Conservation (phyloP, 53 echinoderm and acorn worm genomes). For the Hippasteria phrygiana region DNA sequence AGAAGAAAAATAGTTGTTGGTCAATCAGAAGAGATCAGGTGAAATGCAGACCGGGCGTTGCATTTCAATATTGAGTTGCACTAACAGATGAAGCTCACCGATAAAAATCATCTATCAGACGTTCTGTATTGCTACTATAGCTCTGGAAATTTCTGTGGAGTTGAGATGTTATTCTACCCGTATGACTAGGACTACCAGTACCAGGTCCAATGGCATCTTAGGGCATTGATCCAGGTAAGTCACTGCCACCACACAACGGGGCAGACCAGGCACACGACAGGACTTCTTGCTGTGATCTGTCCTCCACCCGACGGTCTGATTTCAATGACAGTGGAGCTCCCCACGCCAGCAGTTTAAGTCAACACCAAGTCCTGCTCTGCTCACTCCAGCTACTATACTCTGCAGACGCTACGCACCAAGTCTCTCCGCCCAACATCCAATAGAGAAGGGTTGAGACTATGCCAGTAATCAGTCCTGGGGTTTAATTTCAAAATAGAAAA, state of each 20-base stretch:
- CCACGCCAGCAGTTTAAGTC: background rate
- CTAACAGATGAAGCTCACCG: background rate
- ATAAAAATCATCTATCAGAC: background rate
- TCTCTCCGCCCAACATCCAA: background rate
- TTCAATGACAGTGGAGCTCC: background rate
- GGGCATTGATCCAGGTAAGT: background rate
- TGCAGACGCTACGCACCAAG: background rate
- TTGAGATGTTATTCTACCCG: too few species aligned
- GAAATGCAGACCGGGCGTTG: background rate
- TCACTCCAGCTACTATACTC: background rate
- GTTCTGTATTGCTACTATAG: background rate
- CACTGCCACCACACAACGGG: background rate
- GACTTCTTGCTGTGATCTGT: slow-evolving; percentile 54
- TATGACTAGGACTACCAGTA: too few species aligned
- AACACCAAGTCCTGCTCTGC: background rate
- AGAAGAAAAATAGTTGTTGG: slow-evolving; percentile 16
- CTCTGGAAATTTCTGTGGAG: too few species aligned
- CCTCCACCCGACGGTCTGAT: background rate
- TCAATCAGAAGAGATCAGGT: slow-evolving; percentile 17
- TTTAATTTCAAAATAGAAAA: slow-evolving; percentile 9
- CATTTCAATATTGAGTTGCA: background rate
- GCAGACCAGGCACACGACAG: slow-evolving; percentile 11
- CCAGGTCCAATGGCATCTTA: slow-evolving; percentile 1
- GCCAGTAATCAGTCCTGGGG: background rate
- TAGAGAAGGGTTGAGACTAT: slow-evolving; percentile 6